Percentiles rank a stretch among this genome's conserved stretches.
Conservation (phyloP, 2,113 vertebrate species). For the Gobio gobio region DNA sequence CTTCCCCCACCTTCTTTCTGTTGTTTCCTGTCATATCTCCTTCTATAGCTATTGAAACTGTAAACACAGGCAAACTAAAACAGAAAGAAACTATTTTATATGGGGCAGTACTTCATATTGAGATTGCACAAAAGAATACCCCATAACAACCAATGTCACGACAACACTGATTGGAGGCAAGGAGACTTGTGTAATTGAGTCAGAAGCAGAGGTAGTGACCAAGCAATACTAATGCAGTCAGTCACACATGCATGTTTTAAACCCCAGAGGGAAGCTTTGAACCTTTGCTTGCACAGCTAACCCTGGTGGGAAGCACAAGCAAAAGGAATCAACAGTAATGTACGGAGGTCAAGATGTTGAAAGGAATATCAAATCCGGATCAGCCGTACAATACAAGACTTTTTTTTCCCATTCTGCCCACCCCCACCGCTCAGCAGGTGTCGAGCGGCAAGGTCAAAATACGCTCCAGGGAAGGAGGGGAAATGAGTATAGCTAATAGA, state of each 20-base stretch:
- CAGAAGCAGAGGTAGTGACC: background rate
- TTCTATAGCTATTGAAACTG: background rate
- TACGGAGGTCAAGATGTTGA: background rate
- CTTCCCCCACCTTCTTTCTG: background rate
- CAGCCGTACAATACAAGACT: background rate
- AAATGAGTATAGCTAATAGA: background rate
- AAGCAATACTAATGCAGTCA: constrained; percentile 14
- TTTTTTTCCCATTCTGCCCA: constrained; percentile 9
- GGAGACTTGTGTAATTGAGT: background rate
- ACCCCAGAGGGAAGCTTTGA: constrained; percentile 3
- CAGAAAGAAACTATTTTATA: background rate
- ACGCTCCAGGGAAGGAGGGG: constrained; percentile 43
- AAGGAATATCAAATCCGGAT: constrained; percentile 23
- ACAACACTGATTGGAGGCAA: background rate
- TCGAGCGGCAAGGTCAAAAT: constrained; percentile 65
- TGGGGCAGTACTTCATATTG: background rate
- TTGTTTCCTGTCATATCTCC: background rate
- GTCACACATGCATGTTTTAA: constrained; percentile 19
- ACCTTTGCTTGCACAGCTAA: background rate
- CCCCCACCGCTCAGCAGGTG: constrained; percentile 55
- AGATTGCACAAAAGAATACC: background rate
- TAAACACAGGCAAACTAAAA: background rate
- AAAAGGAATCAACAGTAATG: constrained; percentile 13
- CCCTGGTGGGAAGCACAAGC: background rate
- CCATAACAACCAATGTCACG: background rate